Conservation (phyloP, 2,797 vertebrate species). For the Petrocephalus sullivani region DNA sequence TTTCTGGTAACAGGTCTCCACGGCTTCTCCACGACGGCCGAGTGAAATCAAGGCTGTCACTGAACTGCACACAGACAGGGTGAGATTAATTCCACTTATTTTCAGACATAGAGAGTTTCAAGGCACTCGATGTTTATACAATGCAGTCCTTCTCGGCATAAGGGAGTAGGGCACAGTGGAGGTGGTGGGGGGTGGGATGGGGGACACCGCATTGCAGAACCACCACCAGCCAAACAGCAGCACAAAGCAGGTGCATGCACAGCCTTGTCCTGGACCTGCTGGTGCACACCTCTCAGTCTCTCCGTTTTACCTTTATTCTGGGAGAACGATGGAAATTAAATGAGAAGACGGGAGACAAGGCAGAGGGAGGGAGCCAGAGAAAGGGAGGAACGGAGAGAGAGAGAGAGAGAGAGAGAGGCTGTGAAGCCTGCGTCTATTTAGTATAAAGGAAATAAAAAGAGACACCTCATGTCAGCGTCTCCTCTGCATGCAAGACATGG, state of each 20-base stretch:
- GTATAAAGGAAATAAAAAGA: not conserved
- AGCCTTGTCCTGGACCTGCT: slow-evolving; percentile 43
- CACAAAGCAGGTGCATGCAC: not conserved
- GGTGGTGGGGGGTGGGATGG: not conserved
- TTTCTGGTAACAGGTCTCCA: not conserved
- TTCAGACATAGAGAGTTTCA: not conserved
- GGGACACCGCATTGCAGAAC: not conserved
- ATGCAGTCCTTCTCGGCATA: not conserved
- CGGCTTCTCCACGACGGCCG: not conserved
- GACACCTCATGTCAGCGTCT: slow-evolving; percentile 9
- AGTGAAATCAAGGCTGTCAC: not conserved
- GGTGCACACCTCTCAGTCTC: slow-evolving; percentile 33
- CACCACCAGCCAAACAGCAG: not conserved
- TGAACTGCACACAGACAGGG: not conserved
- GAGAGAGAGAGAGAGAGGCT: not conserved
- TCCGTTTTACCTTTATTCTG: slow-evolving; percentile 33
- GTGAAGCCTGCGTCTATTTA: not conserved
- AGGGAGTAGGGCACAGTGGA: not conserved
- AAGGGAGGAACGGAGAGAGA: not conserved
- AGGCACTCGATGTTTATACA: not conserved
- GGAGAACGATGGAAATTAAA: slow-evolving; percentile 25
- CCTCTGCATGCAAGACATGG: not conserved
- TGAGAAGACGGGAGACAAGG: not conserved
- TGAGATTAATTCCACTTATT: not conserved
- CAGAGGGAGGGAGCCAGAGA: slow-evolving; percentile 12